Base-by-base conservation (phyloP, 2,797 vertebrate species). In the Chromis chromis region DNA sequence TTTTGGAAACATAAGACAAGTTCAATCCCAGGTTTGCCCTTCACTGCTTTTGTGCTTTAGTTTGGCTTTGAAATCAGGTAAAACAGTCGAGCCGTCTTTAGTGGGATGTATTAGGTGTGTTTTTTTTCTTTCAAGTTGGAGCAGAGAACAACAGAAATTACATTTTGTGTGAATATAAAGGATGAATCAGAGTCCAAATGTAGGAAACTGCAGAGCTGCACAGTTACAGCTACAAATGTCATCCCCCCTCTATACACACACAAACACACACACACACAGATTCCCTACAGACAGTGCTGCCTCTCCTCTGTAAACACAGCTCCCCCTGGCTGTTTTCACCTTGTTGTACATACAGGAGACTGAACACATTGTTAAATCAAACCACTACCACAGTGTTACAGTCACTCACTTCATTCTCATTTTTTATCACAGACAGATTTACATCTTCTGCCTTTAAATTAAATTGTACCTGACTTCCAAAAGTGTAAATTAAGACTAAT, bases 1-100 rank as follows among this genome's bases (percentile, higher is more conserved):
- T 88, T 92, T 86, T 91, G 74, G 89, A 89, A 93, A 92, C 83
- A 88, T 91, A 88, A 91, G 91, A 91, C 88, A 68, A 79, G 81
- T 87, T 86, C 86, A 84, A 83, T 90, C 84, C 80, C 69, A 81
- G 81, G 62, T 84, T 89, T 86, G 78, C 64, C 83, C 74, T 77
- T 75, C 24, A 19, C 36, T 58, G 76, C 53, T 58, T 78, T 81
- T 78, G 64, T 70, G 58, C 58, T 21, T 16, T 46, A 77, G 53
- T 72, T 65, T 7, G 19, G 28, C 83, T 87, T 87, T 81, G 76
- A 85, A 90, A 84, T 85, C 66, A 80, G 62, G 3, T 50, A 46
- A 71, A 65, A 66, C 24, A 52, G 68, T 22, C 27, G n/a, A 52
- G 68, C 14, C n/a, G 31, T 66, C 44, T 75, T 74, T 31, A 68